Base-by-base conservation (phyloP, 2,888 invertebrate genomes). In the Peribatodes rhomboidaria region DNA sequence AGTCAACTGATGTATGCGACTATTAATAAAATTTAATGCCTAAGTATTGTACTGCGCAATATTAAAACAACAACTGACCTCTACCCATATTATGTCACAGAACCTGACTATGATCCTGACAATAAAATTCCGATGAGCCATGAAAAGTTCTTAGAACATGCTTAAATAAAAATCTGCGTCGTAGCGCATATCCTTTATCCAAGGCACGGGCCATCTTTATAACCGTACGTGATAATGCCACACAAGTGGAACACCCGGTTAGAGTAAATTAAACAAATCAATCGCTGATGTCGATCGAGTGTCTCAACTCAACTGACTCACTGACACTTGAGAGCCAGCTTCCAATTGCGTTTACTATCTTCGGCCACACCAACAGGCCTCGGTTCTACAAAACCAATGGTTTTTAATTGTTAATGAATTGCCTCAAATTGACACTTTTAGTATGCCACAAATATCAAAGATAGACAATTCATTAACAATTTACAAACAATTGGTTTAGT, bases 201-300 rank as follows among this genome's bases (percentile, higher is more conserved):
- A 54, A 59, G 35, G 41, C 49, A 18, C 53, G 22, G n/a, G 31
- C 10, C 33, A 61, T 62, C 52, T 67, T 67, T 67, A 67, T 63
- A 52, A 47, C 47, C n/a, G 14, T 55, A 67, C 62, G 62, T 67
- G 67, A 53, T 59, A 53, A 52, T 50, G 47, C 67, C 67, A 67
- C 67, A 67, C 67, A 67, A 60, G 67, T 49, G 4, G 67, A 42
- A 35, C 14, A 44, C 22, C 37, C 8, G 41, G 42, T 64, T 31
- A 31, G 35, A 35, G 16, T 42, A 20, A 55, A 11, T 53, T 44
- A 44, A 44, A 49, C 37, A 44, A 52, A 60, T 60, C 56, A 16
- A 65, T 55, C 7, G 35, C 35, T 42, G 41, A 35, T 41, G 42
- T 27, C 37, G 11, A 52, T 41, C 10, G 22, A 14, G 0, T 65